Evolutionary conservation across 2,113 vertebrate species (phyloP).

Genomic region (Gymnogyps californianus): DNA sequence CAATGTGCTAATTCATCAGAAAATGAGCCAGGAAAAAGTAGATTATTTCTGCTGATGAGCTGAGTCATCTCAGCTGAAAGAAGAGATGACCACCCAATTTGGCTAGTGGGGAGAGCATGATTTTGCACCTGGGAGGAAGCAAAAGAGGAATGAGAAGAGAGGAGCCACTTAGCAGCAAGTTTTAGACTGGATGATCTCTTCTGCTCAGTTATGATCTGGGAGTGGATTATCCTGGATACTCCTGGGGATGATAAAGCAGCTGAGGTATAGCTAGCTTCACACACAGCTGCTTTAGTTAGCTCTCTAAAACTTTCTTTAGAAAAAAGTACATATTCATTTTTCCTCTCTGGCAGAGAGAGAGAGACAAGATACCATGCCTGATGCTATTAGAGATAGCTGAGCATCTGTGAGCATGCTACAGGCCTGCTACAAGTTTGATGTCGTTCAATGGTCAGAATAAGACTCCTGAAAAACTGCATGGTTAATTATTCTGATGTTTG

Average conservation of each 20-base stretch:
- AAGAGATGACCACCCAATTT: neutral
- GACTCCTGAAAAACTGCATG: neutral
- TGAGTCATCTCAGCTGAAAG: neutral
- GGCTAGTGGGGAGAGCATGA: neutral
- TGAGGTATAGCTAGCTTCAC: neutral
- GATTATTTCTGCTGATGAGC: neutral
- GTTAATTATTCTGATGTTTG: neutral
- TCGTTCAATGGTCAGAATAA: neutral
- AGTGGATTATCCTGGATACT: neutral
- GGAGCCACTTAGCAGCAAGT: neutral
- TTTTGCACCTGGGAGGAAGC: neutral
- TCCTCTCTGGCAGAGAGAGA: neutral
- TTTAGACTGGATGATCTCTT: neutral
- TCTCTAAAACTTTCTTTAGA: neutral
- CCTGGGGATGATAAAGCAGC: neutral
- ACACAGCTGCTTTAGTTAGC: neutral
- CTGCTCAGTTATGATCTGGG: neutral
- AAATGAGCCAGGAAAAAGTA: neutral
- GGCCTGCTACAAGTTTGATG: neutral
- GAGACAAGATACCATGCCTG: neutral
- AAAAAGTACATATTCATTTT: neutral
- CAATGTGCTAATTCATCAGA: neutral
- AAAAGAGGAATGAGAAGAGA: neutral
- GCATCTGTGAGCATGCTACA: neutral
- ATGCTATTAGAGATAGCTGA: neutral